Conservation (phyloP, 2,797 vertebrate genomes). For the Poeciliopsis paucimaculata region DNA sequence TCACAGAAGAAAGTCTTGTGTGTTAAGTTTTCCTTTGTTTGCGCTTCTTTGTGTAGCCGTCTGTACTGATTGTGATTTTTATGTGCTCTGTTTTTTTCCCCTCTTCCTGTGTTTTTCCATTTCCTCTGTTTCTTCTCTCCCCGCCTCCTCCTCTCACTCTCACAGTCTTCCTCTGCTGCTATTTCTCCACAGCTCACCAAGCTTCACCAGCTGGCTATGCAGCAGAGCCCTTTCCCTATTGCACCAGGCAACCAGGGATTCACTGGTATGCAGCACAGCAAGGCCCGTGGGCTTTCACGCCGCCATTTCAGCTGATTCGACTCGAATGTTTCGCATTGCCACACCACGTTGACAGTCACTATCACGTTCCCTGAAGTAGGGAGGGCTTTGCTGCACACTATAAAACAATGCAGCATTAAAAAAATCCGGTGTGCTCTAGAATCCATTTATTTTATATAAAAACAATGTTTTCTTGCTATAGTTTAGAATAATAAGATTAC, state of each 20-base stretch:
- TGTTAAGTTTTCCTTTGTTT: slow-evolving; percentile 10
- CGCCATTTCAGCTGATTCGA: not conserved
- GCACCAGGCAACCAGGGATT: slow-evolving; percentile 95
- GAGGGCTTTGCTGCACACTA: not conserved
- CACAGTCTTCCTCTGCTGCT: slow-evolving; percentile 83
- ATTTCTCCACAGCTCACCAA: slow-evolving; percentile 92
- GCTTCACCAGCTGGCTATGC: slow-evolving; percentile 99
- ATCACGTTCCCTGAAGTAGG: not conserved
- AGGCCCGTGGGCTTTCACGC: not conserved
- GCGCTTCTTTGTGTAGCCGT: slow-evolving; percentile 34
- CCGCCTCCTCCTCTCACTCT: slow-evolving; percentile 76
- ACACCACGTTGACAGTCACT: not conserved
- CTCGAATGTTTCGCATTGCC: not conserved
- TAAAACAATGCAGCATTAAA: not conserved
- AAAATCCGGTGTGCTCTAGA: not conserved
- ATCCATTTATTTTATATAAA: not conserved
- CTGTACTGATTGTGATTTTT: slow-evolving; percentile 63
- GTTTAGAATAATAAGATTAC: not conserved
- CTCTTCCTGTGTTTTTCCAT: slow-evolving; percentile 66
- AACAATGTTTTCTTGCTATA: not conserved
- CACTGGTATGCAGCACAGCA: slow-evolving; percentile 84
- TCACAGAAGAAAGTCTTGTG: not conserved
- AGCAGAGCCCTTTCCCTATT: slow-evolving; percentile 97
- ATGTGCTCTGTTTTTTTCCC: slow-evolving; percentile 60
- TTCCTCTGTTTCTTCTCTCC: slow-evolving; percentile 70